Evolutionary conservation across 2,888 invertebrate genomes (phyloP), one percentile per base, ranked within the genome.

Genomic region (Pterobdella sp.): DNA sequence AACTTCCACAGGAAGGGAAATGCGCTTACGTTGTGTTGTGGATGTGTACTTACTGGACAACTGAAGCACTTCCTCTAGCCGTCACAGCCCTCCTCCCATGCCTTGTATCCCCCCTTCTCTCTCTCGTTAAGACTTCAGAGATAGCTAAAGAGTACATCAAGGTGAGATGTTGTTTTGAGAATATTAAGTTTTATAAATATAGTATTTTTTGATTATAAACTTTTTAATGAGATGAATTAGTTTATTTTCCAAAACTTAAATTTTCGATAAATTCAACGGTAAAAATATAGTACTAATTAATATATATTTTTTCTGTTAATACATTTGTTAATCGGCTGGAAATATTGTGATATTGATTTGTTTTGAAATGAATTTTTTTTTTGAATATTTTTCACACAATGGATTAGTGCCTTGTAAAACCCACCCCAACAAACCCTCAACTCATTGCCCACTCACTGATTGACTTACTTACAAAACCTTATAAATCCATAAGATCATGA

Each of bases 11-110:
- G 70, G 32, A 70, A 56, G 70, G 70, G 32, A 49, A 35, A 32
- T 70, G 70, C 49, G 52, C 56, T 1, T 70, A 70, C 32, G 70
- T 70, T 1, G 70, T 70, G 37, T 52, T 70, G 34, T 70, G 70
- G 70, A 70, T 70, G 70, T 70, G 70, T 56, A 70, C 52, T 70
- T 70, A 70, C 56, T 70, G 70, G 70, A 70, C 70, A 14, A 70
- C 70, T n/a, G 70, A 70, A 31, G 70, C 70, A 49, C 56, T 70
- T 29, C 70, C 70, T 42, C 52, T 70, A 56, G 70, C 70, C 22
- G 42, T 70, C n/a, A 49, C 70, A 31, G 70, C 52, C 10, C 52
- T 70, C 18, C n/a, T 70, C 32, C 70, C 70, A 22, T 70, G 70
- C 56, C 18, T 70, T n/a, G 56, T 70, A 26, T 31, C 52, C 52